These are phyloP conservation scores for Acanthosepion esculentum DNA, from an alignment of 2,888 invertebrate species.

Conservation along the genomic window DNA sequence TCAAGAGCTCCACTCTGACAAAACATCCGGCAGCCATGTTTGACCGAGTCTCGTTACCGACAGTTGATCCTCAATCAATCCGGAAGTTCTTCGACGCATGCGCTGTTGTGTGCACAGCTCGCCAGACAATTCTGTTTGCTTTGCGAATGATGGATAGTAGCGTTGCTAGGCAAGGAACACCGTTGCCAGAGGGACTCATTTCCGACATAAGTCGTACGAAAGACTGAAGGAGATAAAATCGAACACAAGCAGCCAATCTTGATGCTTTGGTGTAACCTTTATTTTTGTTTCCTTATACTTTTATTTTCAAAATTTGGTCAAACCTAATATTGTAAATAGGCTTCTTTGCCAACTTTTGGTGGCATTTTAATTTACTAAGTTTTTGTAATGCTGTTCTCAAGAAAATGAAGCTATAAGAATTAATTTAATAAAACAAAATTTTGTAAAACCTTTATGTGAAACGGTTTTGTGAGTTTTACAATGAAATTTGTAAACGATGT, in stretches of 20 bases:
- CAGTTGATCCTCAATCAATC: conserved; percentile 20
- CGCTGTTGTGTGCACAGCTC: not conserved
- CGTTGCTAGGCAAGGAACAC: conserved; percentile 8
- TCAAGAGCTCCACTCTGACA: not conserved
- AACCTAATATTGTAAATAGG: no score
- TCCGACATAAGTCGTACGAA: not conserved
- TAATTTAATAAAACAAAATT: no score
- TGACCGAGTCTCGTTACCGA: conserved; percentile 33
- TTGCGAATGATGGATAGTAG: not conserved
- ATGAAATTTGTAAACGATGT: no score
- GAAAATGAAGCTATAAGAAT: no score
- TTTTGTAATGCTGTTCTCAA: no score
- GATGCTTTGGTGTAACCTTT: not conserved
- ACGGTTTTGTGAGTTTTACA: no score
- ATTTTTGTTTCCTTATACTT: not conserved
- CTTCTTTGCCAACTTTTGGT: no score
- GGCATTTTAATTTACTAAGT: no score
- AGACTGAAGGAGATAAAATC: conserved; percentile 4
- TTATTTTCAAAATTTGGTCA: not conserved
- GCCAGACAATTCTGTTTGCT: not conserved
- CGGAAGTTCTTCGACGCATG: conserved; percentile 8
- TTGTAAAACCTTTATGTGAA: no score
- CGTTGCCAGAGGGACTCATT: conserved; percentile 15
- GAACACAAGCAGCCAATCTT: not conserved
- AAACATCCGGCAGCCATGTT: conserved; percentile 9